Conservation (phyloP, 92 coral and sea anemone species). For the Paramuricea clavata region DNA sequence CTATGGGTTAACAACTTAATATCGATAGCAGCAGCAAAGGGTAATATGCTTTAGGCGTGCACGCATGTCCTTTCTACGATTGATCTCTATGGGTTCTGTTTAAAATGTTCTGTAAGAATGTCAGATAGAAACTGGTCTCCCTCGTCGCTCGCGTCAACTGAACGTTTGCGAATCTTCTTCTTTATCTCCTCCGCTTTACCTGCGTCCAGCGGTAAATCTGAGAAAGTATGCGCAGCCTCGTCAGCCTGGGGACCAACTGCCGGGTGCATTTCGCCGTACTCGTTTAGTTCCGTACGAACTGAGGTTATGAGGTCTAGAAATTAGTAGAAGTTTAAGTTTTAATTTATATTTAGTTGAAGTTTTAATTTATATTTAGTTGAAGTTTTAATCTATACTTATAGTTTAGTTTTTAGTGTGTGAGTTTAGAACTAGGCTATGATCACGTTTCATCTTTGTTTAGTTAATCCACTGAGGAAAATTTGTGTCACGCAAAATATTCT, state of each 20-base stretch:
- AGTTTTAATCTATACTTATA: neutral
- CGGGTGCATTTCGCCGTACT: slow-evolving; percentile 86
- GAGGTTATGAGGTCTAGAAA: slow-evolving; percentile 75
- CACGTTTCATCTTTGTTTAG: no score
- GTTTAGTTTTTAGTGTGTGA: no score
- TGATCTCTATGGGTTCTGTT: slow-evolving; percentile 64
- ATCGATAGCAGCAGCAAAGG: neutral
- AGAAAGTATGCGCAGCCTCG: slow-evolving; percentile 87
- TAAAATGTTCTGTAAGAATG: slow-evolving; percentile 92
- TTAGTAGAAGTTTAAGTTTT: neutral
- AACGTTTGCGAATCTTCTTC: slow-evolving; percentile 81
- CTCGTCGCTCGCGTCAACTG: slow-evolving; percentile 81
- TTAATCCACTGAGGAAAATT: no score
- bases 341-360: neutral
- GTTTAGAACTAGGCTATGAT: no score
- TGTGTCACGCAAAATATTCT: no score
- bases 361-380: neutral
- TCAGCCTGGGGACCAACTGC: slow-evolving; percentile 91
- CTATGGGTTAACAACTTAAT: neutral
- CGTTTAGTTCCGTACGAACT: slow-evolving; percentile 79
- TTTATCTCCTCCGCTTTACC: slow-evolving; percentile 81
- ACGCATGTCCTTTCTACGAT: neutral
- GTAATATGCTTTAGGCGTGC: neutral
- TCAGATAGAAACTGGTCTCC: slow-evolving; percentile 80
- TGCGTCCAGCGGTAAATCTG: slow-evolving; percentile 86